phyloP scores from a whole-genome alignment of 2,888 invertebrate genomes.

The Drosophila peninsularis region DNA sequence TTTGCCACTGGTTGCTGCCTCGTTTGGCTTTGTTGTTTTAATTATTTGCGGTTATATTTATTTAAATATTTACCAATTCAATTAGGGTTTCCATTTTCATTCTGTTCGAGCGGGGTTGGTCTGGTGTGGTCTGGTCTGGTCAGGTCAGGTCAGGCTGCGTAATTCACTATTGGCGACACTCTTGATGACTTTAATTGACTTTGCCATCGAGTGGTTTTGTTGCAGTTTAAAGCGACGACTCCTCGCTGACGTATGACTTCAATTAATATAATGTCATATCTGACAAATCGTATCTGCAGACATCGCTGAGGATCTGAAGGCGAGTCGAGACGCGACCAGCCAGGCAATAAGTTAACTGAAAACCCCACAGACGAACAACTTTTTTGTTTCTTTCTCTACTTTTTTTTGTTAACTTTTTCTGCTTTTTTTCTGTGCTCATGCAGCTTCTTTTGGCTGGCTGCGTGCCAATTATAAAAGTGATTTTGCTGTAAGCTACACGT shows the following conservation, averaged over 20 bases:
- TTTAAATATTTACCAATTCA: constrained; percentile 81
- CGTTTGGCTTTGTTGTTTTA: constrained; percentile 77
- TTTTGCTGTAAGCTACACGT: constrained; percentile 80
- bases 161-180: constrained; percentile 51
- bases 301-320: constrained; percentile 63
- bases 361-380: constrained; percentile 55
- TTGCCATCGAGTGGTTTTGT: constrained; percentile 23
- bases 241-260: constrained; percentile 59
- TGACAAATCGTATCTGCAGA: constrained; percentile 75
- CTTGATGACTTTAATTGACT: constrained; percentile 66
- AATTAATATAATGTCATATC: constrained; percentile 78
- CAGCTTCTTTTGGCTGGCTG: constrained; percentile 75
- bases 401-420: constrained; percentile 24
- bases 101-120: constrained; percentile 10
- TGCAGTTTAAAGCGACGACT: constrained; percentile 10
- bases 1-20: constrained; percentile 53
- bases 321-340: constrained; percentile 18
- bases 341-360: constrained; percentile 60
- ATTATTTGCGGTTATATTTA: constrained; percentile 81
- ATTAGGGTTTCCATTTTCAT: constrained; percentile 57
- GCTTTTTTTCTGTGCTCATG: constrained; percentile 31
- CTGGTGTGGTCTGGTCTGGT: constrained; percentile 13
- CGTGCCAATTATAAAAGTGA: constrained; percentile 81
- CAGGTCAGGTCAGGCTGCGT: constrained; percentile 22
- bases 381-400: constrained; percentile 18